phyloP scores from a whole-genome alignment of 1,140 invertebrate genomes.

The Bemisia tabaci region DNA sequence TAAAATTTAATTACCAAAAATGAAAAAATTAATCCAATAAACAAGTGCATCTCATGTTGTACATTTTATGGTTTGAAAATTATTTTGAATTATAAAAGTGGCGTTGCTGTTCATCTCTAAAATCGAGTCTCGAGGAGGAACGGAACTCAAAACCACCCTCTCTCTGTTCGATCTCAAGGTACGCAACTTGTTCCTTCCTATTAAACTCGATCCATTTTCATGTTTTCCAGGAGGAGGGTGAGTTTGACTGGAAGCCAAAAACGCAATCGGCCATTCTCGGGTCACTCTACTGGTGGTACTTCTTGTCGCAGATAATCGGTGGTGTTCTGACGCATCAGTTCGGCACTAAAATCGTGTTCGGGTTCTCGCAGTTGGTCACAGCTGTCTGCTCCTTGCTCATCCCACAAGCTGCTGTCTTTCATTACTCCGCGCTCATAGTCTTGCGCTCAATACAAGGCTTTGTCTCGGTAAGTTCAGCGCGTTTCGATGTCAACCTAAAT shows the following conservation, averaged over 20 bases:
- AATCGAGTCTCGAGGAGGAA: too few relatives aligned
- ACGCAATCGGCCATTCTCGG: conserved; percentile 46
- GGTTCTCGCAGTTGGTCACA: conserved; percentile 50
- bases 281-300: conserved; percentile 59
- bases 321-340: conserved; percentile 60
- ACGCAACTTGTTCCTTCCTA: too few relatives aligned
- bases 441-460: conserved; percentile 50
- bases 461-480: conserved; percentile 47
- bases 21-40: too few relatives aligned
- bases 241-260: conserved; percentile 44
- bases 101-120: too few relatives aligned
- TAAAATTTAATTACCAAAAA: too few relatives aligned
- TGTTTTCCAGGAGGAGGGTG: conserved; percentile 33
- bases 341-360: conserved; percentile 65
- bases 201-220: too few relatives aligned
- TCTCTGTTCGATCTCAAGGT: too few relatives aligned
- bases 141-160: too few relatives aligned
- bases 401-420: conserved; percentile 42
- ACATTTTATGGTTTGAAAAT: too few relatives aligned
- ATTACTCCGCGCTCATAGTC: conserved; percentile 43
- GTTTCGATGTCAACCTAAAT: too few relatives aligned
- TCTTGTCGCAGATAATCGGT: conserved; percentile 51
- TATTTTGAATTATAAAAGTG: too few relatives aligned
- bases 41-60: too few relatives aligned
- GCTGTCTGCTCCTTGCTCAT: conserved; percentile 53